phyloP scores from a whole-genome alignment of 2,888 invertebrate species.

The Dimorphilus gyrociliatus region DNA sequence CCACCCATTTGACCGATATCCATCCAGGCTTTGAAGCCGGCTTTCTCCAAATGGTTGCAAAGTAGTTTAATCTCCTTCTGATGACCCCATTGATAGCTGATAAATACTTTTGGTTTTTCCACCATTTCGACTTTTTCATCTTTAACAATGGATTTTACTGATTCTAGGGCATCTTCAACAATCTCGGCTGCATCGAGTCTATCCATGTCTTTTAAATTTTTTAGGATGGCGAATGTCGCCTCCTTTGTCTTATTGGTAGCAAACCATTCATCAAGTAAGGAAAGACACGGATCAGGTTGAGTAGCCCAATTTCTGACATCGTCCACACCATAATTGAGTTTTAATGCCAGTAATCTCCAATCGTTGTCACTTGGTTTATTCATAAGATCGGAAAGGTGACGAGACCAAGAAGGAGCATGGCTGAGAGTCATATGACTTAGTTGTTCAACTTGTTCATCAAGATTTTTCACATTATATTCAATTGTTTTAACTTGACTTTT shows the following conservation, averaged over 20 bases:
- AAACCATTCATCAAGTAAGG: slow-evolving; percentile 31
- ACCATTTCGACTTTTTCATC: too few species aligned
- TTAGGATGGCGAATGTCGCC: slow-evolving; percentile 19
- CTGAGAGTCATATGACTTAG: too few species aligned
- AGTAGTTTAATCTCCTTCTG: slow-evolving; percentile 27
- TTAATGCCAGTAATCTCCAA: slow-evolving; percentile 26
- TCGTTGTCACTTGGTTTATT: slow-evolving; percentile 22
- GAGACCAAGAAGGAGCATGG: slow-evolving; percentile 30
- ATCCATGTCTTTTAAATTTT: slow-evolving; percentile 25
- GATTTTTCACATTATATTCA: too few species aligned
- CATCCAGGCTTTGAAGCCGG: slow-evolving; percentile 31
- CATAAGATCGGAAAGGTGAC: slow-evolving; percentile 25
- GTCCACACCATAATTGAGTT: slow-evolving; percentile 27
- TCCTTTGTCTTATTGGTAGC: slow-evolving; percentile 28
- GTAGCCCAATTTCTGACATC: slow-evolving; percentile 29
- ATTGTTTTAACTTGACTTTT: too few species aligned
- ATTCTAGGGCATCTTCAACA: slow-evolving; percentile 27
- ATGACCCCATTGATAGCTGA: slow-evolving; percentile 31
- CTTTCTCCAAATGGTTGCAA: slow-evolving; percentile 25
- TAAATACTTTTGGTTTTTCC: slow-evolving; percentile 17
- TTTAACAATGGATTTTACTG: too few species aligned
- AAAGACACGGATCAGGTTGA: slow-evolving; percentile 30
- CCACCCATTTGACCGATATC: slow-evolving; percentile 36
- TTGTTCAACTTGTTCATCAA: too few species aligned
- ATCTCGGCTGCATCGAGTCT: slow-evolving; percentile 23